These are phyloP conservation scores for Rutilus rutilus DNA, from an alignment of 2,113 vertebrate genomes.

Conservation along the genomic window DNA sequence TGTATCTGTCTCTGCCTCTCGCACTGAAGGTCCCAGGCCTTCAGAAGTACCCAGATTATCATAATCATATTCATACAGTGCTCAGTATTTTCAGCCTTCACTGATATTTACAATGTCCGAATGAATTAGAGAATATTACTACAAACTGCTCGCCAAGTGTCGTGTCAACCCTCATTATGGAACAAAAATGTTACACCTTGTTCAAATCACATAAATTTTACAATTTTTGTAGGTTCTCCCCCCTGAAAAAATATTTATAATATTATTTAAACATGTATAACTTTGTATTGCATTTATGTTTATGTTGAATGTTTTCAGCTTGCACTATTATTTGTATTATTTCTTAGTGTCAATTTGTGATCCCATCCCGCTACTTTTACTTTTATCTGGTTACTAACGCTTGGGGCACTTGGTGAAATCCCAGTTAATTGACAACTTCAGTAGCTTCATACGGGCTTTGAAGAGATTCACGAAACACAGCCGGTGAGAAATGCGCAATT, in stretches of 20 bases:
- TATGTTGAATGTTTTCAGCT: neutral
- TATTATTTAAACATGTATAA: neutral
- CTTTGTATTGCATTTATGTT: neutral
- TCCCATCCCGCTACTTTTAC: neutral
- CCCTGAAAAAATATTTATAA: neutral
- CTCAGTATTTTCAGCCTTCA: conserved; percentile 58
- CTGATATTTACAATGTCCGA: conserved; percentile 2
- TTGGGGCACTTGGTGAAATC: neutral
- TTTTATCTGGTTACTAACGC: neutral
- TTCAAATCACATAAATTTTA: too few relatives aligned
- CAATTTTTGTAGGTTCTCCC: neutral
- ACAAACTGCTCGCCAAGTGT: neutral
- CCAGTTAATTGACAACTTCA: conserved; percentile 21
- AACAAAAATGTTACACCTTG: neutral
- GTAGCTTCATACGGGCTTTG: neutral
- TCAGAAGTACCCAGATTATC: conserved; percentile 35
- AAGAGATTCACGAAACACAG: neutral
- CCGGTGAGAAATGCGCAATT: conserved; percentile 65
- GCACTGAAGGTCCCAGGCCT: conserved; percentile 33
- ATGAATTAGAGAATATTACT: neutral
- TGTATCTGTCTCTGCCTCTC: conserved; percentile 46
- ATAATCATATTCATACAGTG: conserved; percentile 29
- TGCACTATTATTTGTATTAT: neutral
- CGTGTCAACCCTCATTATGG: neutral
- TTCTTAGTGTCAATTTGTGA: neutral